Base-by-base conservation (phyloP, 2,113 vertebrate species). In the Eurystomus gularis region DNA sequence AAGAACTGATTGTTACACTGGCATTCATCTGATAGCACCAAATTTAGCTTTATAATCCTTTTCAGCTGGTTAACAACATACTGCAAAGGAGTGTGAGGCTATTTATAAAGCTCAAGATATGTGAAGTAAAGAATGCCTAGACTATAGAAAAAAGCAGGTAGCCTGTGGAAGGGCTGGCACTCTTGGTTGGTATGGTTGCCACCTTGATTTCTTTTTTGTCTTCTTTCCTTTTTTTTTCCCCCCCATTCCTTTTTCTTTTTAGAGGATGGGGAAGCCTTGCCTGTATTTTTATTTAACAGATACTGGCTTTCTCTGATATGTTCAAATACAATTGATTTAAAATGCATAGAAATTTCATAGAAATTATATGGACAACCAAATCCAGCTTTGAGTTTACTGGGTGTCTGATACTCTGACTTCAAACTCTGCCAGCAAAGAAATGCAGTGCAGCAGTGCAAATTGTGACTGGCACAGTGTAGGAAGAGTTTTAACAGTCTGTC, bases 61-160 rank as follows among this genome's bases (percentile, higher is more conserved):
- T 96, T 97, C 96, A 97, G 96, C 95, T 97, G 96, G 97, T 95
- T 97, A 97, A 77, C 31, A 94, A 86, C 95, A 97, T 94, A 84
- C 91, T 95, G 93, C 60, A 91, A 88, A 82, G 55, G 76, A 69
- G 58, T 48, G 64, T 24, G 73, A 92, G 37, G 51, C 82, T 96
- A 96, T 96, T 94, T 87, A 95, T 96, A 97, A 93, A 85, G 26
- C 51, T 72, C 42, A 85, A 97, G 71, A 51, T 93, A 97, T 89
- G 91, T 4, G 4, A 95, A 95, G 70, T 51, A 85, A 96, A 87
- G 96, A 95, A 96, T 65, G 87, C 44, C 33, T 35, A 40, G 44
- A 65, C 42, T 66, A 83, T 31, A 82, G 46, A 94, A 82, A 88
- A 88, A 90, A 76, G 10, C 82, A 95, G 65, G 87, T 90, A 96